A percentile compares a stretch with the other conserved stretches of the same genome.
Conservation (phyloP, 2,797 vertebrate species). For the Threskiornis aethiopicus region DNA sequence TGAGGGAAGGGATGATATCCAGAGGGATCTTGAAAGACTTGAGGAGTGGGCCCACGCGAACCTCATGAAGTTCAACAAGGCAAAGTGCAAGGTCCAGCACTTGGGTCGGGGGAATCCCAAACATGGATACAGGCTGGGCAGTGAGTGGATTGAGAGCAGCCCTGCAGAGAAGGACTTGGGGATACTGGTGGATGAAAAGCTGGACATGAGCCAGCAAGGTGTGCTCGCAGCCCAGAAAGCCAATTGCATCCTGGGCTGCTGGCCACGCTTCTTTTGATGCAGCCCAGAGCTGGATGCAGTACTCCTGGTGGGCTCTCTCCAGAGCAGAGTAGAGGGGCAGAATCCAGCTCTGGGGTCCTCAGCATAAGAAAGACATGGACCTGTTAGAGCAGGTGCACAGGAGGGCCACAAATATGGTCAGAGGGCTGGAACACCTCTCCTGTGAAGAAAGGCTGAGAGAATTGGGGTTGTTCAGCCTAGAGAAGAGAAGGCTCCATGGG, state of each 20-base stretch:
- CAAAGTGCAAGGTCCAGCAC: not conserved
- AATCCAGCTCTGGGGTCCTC: not conserved
- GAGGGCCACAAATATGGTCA: not conserved
- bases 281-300: too few species aligned
- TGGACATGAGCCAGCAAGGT: not conserved
- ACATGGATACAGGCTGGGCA: rapidly evolving
- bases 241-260: not conserved
- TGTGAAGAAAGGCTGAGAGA: not conserved
- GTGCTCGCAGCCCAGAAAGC: not conserved
- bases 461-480: not conserved
- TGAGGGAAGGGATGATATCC: not conserved
- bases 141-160: not conserved
- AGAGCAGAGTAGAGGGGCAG: too few species aligned
- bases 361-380: not conserved
- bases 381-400: not conserved
- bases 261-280: too few species aligned
- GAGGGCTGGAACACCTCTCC: not conserved
- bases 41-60: rapidly evolving
- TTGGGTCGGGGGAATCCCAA: rapidly evolving
- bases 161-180: not conserved
- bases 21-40: not conserved
- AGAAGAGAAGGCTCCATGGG: not conserved
- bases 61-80: not conserved
- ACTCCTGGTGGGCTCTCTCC: too few species aligned
- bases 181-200: not conserved